Evolutionary conservation across 2,113 vertebrate species (phyloP).

Genomic region (Loxodonta africana): DNA sequence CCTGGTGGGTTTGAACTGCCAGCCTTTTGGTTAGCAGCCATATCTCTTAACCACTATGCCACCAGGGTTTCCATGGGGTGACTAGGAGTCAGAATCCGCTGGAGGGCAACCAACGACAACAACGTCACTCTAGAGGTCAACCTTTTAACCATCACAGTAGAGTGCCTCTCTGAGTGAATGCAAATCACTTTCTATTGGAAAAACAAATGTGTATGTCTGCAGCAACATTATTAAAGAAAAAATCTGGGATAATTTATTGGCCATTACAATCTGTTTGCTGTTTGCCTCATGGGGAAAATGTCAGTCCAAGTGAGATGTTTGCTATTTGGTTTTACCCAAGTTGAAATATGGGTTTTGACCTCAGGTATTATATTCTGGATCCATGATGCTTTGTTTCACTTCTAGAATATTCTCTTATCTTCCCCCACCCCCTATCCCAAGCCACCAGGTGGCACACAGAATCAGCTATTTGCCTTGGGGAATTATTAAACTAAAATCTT

Average conservation of each 20-base stretch:
- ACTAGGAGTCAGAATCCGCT: too few species aligned
- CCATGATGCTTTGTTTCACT: background rate
- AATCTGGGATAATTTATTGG: background rate
- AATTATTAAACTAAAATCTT: background rate
- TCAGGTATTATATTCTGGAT: background rate
- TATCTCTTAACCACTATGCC: too few species aligned
- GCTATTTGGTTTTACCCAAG: slow-evolving; percentile 12
- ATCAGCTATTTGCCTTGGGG: slow-evolving; percentile 15
- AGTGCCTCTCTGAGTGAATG: background rate
- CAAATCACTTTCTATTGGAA: slow-evolving; percentile 26
- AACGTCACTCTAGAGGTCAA: background rate
- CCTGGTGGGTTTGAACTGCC: too few species aligned
- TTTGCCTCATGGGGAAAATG: background rate
- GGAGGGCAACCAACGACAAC: background rate
- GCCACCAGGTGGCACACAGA: slow-evolving; percentile 27
- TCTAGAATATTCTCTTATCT: background rate
- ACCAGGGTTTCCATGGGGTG: too few species aligned
- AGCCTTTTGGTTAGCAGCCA: too few species aligned
- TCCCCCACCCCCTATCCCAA: background rate
- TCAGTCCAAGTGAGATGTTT: background rate
- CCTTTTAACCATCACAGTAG: background rate
- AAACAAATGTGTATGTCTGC: background rate
- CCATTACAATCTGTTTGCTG: background rate
- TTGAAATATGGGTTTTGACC: background rate
- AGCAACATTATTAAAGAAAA: background rate